Evolutionary conservation across 1,140 invertebrate species (phyloP), one percentile per base, ranked within the genome.

Genomic region (Scaptodrosophila lebanonensis): DNA sequence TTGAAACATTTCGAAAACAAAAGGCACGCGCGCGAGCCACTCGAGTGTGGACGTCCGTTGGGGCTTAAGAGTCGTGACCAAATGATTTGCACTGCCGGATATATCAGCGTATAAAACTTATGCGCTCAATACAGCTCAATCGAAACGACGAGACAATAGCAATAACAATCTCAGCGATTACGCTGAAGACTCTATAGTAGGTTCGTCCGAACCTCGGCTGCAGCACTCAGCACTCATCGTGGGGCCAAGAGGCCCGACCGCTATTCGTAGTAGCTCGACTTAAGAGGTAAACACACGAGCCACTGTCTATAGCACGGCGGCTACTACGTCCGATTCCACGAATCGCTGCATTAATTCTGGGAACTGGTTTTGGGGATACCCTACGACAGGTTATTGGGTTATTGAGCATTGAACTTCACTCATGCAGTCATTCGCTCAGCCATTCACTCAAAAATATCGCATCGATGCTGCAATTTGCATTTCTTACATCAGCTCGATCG

Each of bases 1-100:
- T 27, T 82, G 75, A 70, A 82, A 82, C 75, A 82, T 82, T 59
- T 36, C 39, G 20, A 5, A 44, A 18, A 29, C 1, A 42, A 18
- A 15, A 50, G 39, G 45, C 50, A 38, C 16, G 32, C 12, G 42
- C 25, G 22, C 38, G 13, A 9, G 4, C 17, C 16, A 13, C 6
- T 20, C n/a, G 13, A 13, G 15, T 11, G 47, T 47, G 47, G 36
- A 48, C 42, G 17, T 50, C 44, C 59, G 61, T 39, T 47, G 65
- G 52, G 65, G 33, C 68, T 65, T 44, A 68, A 61, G 65, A 42
- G 65, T 82, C 69, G 73, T 65, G 15, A 82, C 56, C 69, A 66
- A 79, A 65, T 77, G 75, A 82, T 68, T 56, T 66, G 63, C 60
- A 64, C 50, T 56, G 52, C n/a, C n/a, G n/a, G n/a, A n/a, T n/a